Evolutionary conservation across 2,888 invertebrate species (phyloP).

Genomic region (Synergus japonicus): DNA sequence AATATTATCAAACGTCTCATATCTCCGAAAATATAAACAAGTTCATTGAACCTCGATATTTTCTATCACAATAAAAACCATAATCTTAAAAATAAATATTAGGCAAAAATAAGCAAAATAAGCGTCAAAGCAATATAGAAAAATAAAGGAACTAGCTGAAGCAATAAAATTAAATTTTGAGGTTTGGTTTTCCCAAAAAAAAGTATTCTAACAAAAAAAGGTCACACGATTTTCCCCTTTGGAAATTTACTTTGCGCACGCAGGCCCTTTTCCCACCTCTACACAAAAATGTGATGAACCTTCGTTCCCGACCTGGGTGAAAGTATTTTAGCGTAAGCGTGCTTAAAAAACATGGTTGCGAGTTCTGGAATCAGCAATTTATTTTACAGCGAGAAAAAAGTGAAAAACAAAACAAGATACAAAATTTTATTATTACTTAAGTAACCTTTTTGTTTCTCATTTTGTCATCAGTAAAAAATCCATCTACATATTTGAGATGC

Average conservation of each 20-base stretch:
- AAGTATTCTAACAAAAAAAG: not conserved
- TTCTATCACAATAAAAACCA: not conserved
- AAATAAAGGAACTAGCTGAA: not conserved
- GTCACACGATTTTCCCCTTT: not conserved
- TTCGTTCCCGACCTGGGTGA: slow-evolving; percentile 29
- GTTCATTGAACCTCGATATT: not conserved
- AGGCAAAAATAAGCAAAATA: not conserved
- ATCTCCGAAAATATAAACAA: too few species aligned
- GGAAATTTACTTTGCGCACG: not conserved
- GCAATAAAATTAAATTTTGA: not conserved
- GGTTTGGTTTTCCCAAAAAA: not conserved
- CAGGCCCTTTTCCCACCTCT: not conserved
- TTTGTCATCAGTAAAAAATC: not conserved
- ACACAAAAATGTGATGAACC: not conserved
- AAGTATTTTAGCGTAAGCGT: not conserved
- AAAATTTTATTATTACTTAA: not conserved
- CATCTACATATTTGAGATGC: not conserved
- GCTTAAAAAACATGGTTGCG: not conserved
- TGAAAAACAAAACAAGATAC: not conserved
- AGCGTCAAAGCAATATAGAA: not conserved
- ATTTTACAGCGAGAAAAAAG: not conserved
- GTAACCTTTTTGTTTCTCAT: not conserved
- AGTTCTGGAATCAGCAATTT: not conserved
- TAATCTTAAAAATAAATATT: not conserved
- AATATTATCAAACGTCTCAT: not conserved